Evolutionary conservation across 2,797 vertebrate species (phyloP).

Genomic region (Zenarchopterus dispar): DNA sequence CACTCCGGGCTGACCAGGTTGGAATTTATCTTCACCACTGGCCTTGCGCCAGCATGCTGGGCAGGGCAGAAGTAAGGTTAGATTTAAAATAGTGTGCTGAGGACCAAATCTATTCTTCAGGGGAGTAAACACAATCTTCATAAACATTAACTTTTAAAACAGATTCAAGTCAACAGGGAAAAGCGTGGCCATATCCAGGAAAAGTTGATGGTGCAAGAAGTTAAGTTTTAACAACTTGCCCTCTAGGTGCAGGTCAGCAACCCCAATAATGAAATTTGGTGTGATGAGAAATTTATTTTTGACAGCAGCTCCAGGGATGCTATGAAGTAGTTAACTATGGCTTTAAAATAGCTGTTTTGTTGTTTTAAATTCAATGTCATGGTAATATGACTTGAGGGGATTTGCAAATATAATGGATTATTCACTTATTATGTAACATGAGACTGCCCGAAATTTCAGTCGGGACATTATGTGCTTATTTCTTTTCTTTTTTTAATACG

Average conservation of each 20-base stretch:
- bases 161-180: conserved; percentile 56
- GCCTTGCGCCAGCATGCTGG: conserved; percentile 41
- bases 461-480: too few species aligned
- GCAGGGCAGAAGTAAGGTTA: conserved; percentile 46
- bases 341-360: conserved; percentile 16
- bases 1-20: conserved; percentile 51
- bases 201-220: conserved; percentile 58
- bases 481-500: too few species aligned
- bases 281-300: conserved; percentile 53
- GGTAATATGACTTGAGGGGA: not conserved
- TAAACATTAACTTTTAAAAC: conserved; percentile 60
- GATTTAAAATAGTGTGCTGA: conserved; percentile 38
- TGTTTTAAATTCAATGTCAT: conserved; percentile 21
- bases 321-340: not conserved
- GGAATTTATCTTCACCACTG: conserved; percentile 47
- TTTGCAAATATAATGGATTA: too few species aligned
- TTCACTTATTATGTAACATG: too few species aligned
- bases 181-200: conserved; percentile 46
- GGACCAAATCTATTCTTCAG: conserved; percentile 46
- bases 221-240: conserved; percentile 56
- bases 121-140: conserved; percentile 32
- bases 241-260: conserved; percentile 53
- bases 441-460: too few species aligned
- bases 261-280: conserved; percentile 64
- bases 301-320: conserved; percentile 20